Evolutionary conservation across 2,888 invertebrate genomes (phyloP).

Genomic region (Xanthorhoe designata): DNA sequence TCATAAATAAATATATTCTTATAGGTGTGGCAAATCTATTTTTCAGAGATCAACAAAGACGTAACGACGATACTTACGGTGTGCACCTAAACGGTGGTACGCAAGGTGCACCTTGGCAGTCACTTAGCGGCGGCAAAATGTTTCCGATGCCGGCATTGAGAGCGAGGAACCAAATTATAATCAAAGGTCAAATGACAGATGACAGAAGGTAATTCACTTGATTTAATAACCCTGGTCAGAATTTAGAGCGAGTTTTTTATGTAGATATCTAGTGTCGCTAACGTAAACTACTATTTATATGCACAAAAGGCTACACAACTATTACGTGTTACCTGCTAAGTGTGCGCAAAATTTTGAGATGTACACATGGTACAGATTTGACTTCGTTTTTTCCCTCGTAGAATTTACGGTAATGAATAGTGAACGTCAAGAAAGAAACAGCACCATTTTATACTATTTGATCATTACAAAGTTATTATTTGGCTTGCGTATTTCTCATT

Average conservation of each 20-base stretch:
- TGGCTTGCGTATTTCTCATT: background rate
- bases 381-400: too few species aligned
- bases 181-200: constrained; percentile 27
- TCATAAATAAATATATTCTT: too few species aligned
- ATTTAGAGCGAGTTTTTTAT: too few species aligned
- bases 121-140: constrained; percentile 23
- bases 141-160: constrained; percentile 25
- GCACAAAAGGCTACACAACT: too few species aligned
- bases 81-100: constrained; percentile 27
- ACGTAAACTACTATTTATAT: background rate
- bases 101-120: constrained; percentile 21
- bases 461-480: background rate
- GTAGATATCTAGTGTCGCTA: background rate
- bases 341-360: too few species aligned
- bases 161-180: constrained; percentile 23
- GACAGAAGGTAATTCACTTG: constrained; percentile 21
- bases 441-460: too few species aligned
- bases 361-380: too few species aligned
- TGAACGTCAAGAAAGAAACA: too few species aligned
- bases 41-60: constrained; percentile 34
- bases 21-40: background rate
- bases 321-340: too few species aligned
- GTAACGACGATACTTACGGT: constrained; percentile 23
- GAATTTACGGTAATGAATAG: too few species aligned
- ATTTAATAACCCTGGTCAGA: background rate